Evolutionary conservation across 2,113 vertebrate genomes (phyloP).

Genomic region (Cygnus buccinator): DNA sequence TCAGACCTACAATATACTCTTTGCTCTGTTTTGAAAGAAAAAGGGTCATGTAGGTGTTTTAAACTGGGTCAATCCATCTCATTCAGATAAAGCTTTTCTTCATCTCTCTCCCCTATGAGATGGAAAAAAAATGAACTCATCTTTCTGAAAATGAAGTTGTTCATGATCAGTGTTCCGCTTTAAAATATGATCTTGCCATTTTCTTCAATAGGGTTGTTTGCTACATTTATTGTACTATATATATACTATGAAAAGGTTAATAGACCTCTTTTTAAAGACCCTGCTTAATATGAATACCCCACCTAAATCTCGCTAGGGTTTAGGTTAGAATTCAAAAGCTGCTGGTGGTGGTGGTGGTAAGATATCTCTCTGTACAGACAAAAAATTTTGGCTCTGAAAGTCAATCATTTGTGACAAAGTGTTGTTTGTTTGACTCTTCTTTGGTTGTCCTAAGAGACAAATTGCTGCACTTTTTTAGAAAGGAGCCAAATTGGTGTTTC

Average conservation of each 20-base stretch:
- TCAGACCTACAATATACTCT: neutral
- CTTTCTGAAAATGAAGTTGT: neutral
- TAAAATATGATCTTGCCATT: neutral
- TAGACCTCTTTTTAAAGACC: neutral
- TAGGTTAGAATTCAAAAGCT: neutral
- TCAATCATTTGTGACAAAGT: neutral
- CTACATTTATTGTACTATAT: neutral
- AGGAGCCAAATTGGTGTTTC: neutral
- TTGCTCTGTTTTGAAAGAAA: neutral
- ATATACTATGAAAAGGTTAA: neutral
- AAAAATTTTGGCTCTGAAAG: neutral
- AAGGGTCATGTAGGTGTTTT: neutral
- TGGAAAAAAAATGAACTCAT: neutral
- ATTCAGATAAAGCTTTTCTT: neutral
- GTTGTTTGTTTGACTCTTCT: neutral
- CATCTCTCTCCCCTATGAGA: neutral
- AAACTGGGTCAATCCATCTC: neutral
- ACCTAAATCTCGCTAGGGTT: neutral
- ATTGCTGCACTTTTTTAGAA: neutral
- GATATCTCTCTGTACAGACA: too few relatives aligned
- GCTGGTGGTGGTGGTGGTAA: neutral
- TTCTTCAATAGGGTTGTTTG: neutral
- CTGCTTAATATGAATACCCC: neutral
- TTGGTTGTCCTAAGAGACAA: neutral
- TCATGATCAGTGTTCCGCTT: neutral